These are phyloP conservation scores for Mormyrops attenuatus DNA, from an alignment of 2,797 vertebrate species.

Conservation along the genomic window DNA sequence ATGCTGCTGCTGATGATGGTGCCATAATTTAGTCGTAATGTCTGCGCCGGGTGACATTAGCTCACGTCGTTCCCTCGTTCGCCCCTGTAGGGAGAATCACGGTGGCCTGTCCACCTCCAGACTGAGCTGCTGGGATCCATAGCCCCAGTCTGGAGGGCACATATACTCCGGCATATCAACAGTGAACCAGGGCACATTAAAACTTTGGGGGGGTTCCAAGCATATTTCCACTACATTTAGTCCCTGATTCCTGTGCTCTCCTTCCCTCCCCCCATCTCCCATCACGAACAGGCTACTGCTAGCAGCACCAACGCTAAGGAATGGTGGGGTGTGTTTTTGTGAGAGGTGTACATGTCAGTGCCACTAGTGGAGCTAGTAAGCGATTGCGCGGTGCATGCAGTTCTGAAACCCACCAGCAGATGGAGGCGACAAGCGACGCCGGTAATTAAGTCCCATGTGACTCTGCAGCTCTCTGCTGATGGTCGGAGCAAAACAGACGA, in stretches of 20 bases:
- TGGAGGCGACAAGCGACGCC: conserved; percentile 40
- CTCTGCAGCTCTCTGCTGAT: neutral
- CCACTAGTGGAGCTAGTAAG: neutral
- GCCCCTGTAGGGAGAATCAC: neutral
- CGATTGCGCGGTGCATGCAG: conserved; percentile 25
- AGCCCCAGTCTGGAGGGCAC: neutral
- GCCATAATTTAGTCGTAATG: conserved; percentile 53
- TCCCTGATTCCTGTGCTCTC: conserved; percentile 7
- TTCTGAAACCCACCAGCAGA: conserved; percentile 53
- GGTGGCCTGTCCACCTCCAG: neutral
- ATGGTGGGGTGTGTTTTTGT: neutral
- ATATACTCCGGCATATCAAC: neutral
- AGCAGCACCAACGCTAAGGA: neutral
- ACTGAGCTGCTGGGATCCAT: neutral
- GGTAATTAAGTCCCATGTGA: conserved; percentile 11
- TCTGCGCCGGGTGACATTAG: conserved; percentile 52
- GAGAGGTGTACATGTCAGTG: neutral
- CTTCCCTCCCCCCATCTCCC: neutral
- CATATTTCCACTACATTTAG: neutral
- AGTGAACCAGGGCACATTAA: neutral
- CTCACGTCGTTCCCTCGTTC: conserved; percentile 15
- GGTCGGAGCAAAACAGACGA: neutral
- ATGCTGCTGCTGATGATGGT: conserved; percentile 46
- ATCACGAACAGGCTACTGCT: neutral
- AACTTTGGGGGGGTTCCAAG: neutral